These are phyloP conservation scores for Achlya flavicornis DNA, from an alignment of 2,888 invertebrate species.

Conservation along the genomic window DNA sequence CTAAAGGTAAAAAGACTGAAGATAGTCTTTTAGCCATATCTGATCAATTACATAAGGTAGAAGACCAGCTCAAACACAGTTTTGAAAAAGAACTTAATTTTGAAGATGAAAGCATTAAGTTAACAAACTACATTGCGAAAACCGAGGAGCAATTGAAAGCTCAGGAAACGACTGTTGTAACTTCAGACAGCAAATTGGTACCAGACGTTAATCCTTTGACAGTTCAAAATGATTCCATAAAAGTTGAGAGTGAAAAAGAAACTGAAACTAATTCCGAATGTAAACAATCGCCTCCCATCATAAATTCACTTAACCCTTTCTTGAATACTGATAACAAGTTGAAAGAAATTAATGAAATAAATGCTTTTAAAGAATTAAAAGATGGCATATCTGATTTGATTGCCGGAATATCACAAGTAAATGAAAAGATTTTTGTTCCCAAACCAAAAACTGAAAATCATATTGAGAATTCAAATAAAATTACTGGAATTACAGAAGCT, in stretches of 20 bases:
- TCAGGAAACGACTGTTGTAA: constrained; percentile 55
- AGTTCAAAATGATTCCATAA: constrained; percentile 59
- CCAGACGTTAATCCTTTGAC: constrained; percentile 56
- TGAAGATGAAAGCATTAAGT: constrained; percentile 63
- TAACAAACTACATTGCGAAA: constrained; percentile 55
- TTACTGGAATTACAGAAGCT: constrained; percentile 61
- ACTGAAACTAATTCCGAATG: constrained; percentile 33
- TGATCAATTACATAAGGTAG: constrained; percentile 76
- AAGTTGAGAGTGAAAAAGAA: constrained; percentile 40
- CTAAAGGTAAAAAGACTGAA: constrained; percentile 76
- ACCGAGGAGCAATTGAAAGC: constrained; percentile 56
- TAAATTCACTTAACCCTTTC: constrained; percentile 71
- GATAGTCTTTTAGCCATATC: constrained; percentile 79
- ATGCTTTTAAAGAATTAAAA: constrained; percentile 79
- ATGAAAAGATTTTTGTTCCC: constrained; percentile 71
- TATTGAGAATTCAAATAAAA: constrained; percentile 38
- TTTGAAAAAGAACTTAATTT: constrained; percentile 74
- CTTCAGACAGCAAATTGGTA: constrained; percentile 54
- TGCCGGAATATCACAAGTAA: constrained; percentile 79
- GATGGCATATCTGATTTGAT: constrained; percentile 80
- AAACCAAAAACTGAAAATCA: constrained; percentile 49
- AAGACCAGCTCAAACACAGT: constrained; percentile 77
- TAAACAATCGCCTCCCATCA: constrained; percentile 39
- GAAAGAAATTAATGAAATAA: constrained; percentile 75
- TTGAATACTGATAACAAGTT: constrained; percentile 66